Conservation (phyloP, 2,113 vertebrate genomes). For the Syngnathus scovelli region DNA sequence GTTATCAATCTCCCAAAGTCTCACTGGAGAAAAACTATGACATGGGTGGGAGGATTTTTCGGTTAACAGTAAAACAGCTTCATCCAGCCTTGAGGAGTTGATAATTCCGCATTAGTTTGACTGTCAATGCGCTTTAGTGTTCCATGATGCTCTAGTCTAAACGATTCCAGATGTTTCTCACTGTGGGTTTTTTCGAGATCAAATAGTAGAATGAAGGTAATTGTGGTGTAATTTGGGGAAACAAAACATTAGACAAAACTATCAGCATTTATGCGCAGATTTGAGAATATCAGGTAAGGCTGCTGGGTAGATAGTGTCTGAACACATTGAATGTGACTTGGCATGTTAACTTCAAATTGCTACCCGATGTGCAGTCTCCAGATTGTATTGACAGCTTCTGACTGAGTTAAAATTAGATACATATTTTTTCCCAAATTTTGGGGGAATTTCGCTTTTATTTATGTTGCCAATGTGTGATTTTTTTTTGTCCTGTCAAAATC, state of each 20-base stretch:
- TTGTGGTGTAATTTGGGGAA: not conserved
- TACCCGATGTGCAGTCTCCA: not conserved
- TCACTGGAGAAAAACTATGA: not conserved
- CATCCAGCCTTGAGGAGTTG: slow-evolving; percentile 3
- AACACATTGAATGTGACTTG: not conserved
- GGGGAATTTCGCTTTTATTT: not conserved
- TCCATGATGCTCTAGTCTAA: not conserved
- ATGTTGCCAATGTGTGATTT: not conserved
- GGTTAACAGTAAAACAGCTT: slow-evolving; percentile 6
- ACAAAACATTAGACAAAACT: not conserved
- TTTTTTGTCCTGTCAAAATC: not conserved
- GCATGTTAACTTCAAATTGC: not conserved
- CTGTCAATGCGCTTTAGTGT: slow-evolving; percentile 9
- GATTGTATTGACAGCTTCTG: not conserved
- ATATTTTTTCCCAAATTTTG: not conserved
- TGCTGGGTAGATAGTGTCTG: not conserved
- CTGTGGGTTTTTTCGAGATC: not conserved
- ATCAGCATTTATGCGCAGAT: not conserved
- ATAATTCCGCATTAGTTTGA: slow-evolving; percentile 7
- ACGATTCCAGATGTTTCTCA: slow-evolving; percentile 7
- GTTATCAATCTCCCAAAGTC: slow-evolving; percentile 1
- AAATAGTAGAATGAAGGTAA: not conserved
- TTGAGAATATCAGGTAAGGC: not conserved
- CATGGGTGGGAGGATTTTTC: slow-evolving; percentile 7
- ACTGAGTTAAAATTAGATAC: not conserved